These are phyloP conservation scores for Julus scanicus DNA, from an alignment of 2,888 invertebrate species.

Conservation along the genomic window DNA sequence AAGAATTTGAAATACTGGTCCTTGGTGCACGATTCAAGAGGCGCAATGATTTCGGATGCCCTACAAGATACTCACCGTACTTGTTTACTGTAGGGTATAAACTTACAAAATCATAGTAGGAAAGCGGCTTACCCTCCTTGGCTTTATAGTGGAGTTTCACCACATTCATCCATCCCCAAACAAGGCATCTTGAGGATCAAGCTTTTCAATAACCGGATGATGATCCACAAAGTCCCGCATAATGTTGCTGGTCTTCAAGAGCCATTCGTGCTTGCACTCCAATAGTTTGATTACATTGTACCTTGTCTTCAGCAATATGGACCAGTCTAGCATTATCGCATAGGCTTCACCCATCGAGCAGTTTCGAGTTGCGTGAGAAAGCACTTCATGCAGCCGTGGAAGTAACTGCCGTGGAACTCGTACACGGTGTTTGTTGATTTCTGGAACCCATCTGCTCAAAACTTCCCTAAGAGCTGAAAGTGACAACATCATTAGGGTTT, in stretches of 20 bases:
- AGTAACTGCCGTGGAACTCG: constrained; percentile 60
- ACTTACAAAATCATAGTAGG: neutral
- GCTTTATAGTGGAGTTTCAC: neutral
- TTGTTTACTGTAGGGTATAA: neutral
- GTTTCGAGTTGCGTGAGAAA: neutral
- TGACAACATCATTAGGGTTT: too few species aligned
- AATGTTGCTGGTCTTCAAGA: constrained; percentile 57
- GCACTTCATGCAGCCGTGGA: constrained; percentile 60
- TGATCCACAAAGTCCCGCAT: constrained; percentile 48
- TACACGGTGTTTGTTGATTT: constrained; percentile 55
- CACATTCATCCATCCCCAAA: neutral
- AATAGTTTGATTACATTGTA: constrained; percentile 58
- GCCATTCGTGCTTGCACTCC: constrained; percentile 60
- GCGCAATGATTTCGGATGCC: neutral
- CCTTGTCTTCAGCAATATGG: too few species aligned
- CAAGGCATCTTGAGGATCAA: neutral
- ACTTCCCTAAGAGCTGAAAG: neutral
- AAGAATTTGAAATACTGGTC: neutral
- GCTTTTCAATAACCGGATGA: neutral
- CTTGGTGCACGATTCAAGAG: neutral
- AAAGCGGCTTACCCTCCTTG: neutral
- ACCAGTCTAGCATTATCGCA: constrained; percentile 56
- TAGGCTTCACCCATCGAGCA: constrained; percentile 56
- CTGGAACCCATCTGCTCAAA: neutral
- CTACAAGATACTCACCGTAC: neutral